Conservation (phyloP, 2,888 invertebrate species). For the Altica lythri region DNA sequence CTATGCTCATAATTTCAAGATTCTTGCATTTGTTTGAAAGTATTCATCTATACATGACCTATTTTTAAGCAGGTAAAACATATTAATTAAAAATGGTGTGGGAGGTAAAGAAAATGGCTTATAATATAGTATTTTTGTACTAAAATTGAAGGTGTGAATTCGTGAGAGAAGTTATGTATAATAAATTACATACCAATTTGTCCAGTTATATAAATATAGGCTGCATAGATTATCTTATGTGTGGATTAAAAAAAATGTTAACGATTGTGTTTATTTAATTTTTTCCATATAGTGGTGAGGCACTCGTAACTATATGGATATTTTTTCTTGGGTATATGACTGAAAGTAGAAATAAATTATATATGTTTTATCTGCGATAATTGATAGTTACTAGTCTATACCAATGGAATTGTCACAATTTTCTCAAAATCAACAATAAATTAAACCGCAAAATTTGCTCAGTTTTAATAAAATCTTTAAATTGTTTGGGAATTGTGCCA, state of each 20-base stretch:
- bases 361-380: constrained; percentile 17
- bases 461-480: constrained; percentile 13
- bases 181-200: too few relatives aligned
- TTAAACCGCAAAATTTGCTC: constrained; percentile 19
- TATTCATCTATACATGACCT: background rate
- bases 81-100: constrained; percentile 4
- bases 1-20: background rate
- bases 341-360: background rate
- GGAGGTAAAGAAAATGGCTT: constrained; percentile 1
- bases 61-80: constrained; percentile 16
- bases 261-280: too few relatives aligned
- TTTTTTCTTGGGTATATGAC: too few relatives aligned
- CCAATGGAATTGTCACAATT: constrained; percentile 13
- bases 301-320: too few relatives aligned
- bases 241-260: too few relatives aligned
- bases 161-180: too few relatives aligned
- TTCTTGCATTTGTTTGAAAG: background rate
- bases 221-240: too few relatives aligned
- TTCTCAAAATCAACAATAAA: constrained; percentile 10
- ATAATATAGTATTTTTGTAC: constrained; percentile 7
- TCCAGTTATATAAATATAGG: too few relatives aligned
- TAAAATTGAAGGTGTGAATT: too few relatives aligned
- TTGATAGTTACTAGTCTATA: constrained; percentile 14
- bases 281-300: background rate
- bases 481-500: constrained; percentile 34